phyloP scores from a whole-genome alignment of 2,113 vertebrate genomes.

The Erythrolamprus reginae region DNA sequence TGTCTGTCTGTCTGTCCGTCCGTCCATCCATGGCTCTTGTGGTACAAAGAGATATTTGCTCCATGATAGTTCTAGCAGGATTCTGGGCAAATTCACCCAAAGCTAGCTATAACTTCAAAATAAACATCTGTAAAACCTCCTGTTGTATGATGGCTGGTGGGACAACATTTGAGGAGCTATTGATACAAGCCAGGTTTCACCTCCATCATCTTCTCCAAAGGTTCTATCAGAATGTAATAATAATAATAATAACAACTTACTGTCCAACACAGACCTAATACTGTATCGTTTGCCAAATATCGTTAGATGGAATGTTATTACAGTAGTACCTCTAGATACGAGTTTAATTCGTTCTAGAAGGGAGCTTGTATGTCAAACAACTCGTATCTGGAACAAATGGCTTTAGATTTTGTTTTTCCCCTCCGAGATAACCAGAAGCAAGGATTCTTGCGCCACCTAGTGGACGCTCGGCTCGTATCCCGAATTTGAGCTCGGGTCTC shows the following conservation, averaged over 20 bases:
- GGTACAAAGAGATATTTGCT: neutral
- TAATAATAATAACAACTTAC: neutral
- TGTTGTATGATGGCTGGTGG: neutral
- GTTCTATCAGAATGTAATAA: neutral
- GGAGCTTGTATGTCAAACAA: too few species aligned
- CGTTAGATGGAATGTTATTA: neutral
- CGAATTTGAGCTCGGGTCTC: too few species aligned
- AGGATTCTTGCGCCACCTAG: too few species aligned
- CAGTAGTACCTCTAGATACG: too few species aligned
- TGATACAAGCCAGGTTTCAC: too few species aligned
- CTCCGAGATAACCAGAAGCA: too few species aligned
- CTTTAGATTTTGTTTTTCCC: too few species aligned
- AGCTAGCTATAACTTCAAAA: neutral
- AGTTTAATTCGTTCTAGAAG: too few species aligned
- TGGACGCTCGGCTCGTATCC: too few species aligned
- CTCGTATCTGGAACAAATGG: too few species aligned
- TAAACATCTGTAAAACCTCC: neutral
- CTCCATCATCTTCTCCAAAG: neutral
- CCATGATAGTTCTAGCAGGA: neutral
- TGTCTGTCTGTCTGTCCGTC: too few species aligned
- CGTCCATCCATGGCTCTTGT: neutral
- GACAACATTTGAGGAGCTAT: neutral
- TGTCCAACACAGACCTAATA: neutral
- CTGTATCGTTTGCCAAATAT: neutral
- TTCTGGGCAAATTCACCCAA: neutral